Evolutionary conservation across 2,113 vertebrate species (phyloP), one percentile per base, ranked within the genome.

Genomic region (Mesembrinibis cayennensis): DNA sequence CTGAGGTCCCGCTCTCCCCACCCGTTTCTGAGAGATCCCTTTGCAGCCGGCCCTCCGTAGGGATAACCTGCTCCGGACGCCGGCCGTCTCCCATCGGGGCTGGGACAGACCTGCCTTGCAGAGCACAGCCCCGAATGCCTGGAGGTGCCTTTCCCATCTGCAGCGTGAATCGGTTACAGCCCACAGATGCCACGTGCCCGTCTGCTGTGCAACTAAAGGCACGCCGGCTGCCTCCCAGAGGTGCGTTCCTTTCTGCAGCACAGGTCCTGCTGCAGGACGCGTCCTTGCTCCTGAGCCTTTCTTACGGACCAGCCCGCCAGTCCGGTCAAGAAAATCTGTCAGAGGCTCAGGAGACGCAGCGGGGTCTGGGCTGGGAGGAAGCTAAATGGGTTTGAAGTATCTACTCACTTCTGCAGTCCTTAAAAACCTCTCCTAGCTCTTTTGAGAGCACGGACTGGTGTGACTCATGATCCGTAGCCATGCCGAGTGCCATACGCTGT

Each of bases 371-470:
- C 52, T 79, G 88, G 16, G 55, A 78, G 87, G 50, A 53, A 65
- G 59, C 59, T 32, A 5, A 58, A 53, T 13, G 83, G 59, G 12
- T n/a, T 42, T 81, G 63, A 84, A 71, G 67, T 38, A 29, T 90
- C 92, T 80, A 52, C 86, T 70, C 87, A 26, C 52, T 87, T 44
- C 89, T 84, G 62, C 89, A 86, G 82, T 16, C 73, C 58, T 72
- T 56, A 45, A 56, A 72, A 86, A n/a, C 71, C 76, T 66, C 63
- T 56, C 50, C 23, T 11, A 3, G 65, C 52, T 50, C 45, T 86
- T 45, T 6, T 7, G 27, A 23, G 77, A 40, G 34, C 4, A 0
- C 47, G 10, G 11, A 4, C 29, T 3, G 36, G 18, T 8, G 47
- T 69, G 86, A 90, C 10, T 76, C 56, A 10, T 3, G 38, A 16